Conservation (phyloP, 2,113 vertebrate species). For the Sinocyclocheilus rhinocerous region DNA sequence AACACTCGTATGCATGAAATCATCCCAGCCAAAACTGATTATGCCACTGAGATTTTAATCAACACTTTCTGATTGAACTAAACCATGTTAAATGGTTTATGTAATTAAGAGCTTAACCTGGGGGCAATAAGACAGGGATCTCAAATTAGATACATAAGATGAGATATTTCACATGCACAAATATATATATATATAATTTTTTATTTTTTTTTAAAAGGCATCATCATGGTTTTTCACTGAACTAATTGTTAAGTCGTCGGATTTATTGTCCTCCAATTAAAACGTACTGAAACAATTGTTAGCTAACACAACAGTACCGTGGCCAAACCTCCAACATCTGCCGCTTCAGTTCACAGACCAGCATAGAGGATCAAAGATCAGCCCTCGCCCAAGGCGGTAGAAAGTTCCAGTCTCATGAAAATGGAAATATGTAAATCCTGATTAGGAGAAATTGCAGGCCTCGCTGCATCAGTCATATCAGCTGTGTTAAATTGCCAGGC, state of each 20-base stretch:
- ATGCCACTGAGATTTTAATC: conserved; percentile 46
- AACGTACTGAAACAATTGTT: conserved; percentile 7
- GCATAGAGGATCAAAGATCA: conserved; percentile 33
- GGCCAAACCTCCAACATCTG: neutral
- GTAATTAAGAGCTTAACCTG: conserved; percentile 47
- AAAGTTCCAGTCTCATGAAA: conserved; percentile 19
- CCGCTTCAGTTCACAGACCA: neutral
- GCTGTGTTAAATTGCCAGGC: conserved; percentile 9
- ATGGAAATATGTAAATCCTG: conserved; percentile 51
- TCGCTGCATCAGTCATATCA: conserved; percentile 8
- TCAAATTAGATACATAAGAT: conserved; percentile 30
- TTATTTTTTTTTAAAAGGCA: neutral
- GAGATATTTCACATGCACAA: conserved; percentile 4
- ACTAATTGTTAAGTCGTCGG: neutral
- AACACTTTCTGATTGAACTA: conserved; percentile 49
- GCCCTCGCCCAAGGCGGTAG: neutral
- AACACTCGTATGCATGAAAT: conserved; percentile 39
- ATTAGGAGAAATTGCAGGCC: conserved; percentile 18
- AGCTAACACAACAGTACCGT: neutral
- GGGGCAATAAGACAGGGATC: conserved; percentile 11
- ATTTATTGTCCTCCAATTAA: neutral
- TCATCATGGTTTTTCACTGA: conserved; percentile 8
- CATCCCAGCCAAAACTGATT: conserved; percentile 45
- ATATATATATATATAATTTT: neutral
- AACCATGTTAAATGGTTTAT: conserved; percentile 49